A percentile compares a stretch with the other conserved stretches of the same genome.
phyloP scores from a whole-genome alignment of 2,888 invertebrate species.

The Apamea anceps region DNA sequence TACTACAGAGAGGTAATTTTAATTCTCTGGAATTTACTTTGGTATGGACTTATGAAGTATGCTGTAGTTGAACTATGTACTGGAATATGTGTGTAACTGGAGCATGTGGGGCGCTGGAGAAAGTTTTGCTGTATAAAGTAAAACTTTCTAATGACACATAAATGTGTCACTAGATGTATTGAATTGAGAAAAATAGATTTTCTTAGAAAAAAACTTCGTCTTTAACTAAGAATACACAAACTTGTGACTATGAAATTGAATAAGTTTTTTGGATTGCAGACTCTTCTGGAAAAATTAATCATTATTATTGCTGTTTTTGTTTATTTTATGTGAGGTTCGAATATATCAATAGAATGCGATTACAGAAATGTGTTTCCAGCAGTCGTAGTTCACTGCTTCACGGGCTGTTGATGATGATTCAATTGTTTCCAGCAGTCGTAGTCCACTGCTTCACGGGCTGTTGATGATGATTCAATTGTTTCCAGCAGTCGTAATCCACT shows the following conservation, averaged over 20 bases:
- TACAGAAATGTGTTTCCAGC: not conserved
- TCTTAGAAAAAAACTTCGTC: not conserved
- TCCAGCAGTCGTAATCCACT: not conserved
- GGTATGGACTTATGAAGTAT: conserved; percentile 10
- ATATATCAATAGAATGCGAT: not conserved
- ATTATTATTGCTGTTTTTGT: not conserved
- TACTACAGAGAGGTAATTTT: conserved; percentile 30
- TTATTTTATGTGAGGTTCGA: not conserved
- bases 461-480: too few relatives aligned
- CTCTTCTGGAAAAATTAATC: not conserved
- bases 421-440: not conserved
- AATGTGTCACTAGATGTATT: not conserved
- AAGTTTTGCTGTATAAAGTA: too few relatives aligned
- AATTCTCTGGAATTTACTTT: conserved; percentile 32
- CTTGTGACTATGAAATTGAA: not conserved
- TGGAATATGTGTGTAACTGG: not conserved
- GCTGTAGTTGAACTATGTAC: not conserved
- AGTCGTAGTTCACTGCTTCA: not conserved
- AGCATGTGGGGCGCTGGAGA: not conserved
- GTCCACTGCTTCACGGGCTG: too few relatives aligned
- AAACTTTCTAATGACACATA: too few relatives aligned
- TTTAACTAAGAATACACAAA: not conserved
- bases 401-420: too few relatives aligned
- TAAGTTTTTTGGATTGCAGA: not conserved
- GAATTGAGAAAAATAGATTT: not conserved